Percentiles rank a stretch among this genome's conserved stretches.
Evolutionary conservation across 2,113 vertebrate genomes (phyloP).

Genomic region (Turnix velox): DNA sequence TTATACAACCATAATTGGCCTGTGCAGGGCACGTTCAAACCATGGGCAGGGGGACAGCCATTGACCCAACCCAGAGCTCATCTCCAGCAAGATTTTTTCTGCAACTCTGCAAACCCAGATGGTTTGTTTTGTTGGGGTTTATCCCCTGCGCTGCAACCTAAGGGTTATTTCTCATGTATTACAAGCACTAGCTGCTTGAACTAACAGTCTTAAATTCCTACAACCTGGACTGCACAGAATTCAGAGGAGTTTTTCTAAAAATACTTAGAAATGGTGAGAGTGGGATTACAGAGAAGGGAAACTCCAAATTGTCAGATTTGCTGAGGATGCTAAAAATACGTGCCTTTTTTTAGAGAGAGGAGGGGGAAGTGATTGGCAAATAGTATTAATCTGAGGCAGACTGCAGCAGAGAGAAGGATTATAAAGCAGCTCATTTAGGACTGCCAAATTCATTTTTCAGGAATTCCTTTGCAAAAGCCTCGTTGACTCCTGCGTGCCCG

Average conservation of each 20-base stretch:
- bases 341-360: background rate
- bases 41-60: background rate
- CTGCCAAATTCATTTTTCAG: conserved; percentile 30
- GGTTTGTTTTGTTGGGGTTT: rapidly evolving
- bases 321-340: conserved; percentile 19
- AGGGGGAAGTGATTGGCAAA: background rate
- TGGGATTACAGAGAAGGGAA: background rate
- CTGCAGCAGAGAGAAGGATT: conserved; percentile 59
- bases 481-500: rapidly evolving
- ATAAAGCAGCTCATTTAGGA: conserved; percentile 37
- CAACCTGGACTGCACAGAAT: background rate
- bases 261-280: background rate
- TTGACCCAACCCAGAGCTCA: background rate
- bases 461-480: background rate
- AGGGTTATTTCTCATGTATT: background rate
- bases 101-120: background rate
- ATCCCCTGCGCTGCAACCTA: background rate
- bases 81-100: background rate
- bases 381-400: conserved; percentile 49
- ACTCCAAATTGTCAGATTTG: background rate
- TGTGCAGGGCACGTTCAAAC: background rate
- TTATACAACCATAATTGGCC: conserved; percentile 66
- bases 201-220: background rate
- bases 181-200: background rate
- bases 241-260: background rate